Conservation (phyloP, 2,113 vertebrate genomes). For the Climacteris rufus region DNA sequence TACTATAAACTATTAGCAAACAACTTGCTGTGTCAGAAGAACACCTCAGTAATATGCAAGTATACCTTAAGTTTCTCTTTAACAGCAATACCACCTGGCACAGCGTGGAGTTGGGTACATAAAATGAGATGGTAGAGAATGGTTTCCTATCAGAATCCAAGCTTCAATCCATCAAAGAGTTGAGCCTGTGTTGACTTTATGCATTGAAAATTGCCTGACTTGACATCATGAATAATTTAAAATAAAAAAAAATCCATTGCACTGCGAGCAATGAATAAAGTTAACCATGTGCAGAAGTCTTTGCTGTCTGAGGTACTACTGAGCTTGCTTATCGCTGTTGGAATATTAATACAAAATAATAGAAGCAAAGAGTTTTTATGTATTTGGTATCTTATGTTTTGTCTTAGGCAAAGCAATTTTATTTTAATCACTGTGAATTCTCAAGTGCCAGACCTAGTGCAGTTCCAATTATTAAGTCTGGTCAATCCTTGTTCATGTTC, state of each 20-base stretch:
- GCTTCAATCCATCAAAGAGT: background rate
- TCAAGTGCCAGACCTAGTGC: slow-evolving; percentile 47
- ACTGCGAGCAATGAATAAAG: background rate
- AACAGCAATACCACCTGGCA: slow-evolving; percentile 31
- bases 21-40: background rate
- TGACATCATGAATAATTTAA: background rate
- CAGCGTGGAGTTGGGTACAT: background rate
- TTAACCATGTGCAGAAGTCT: background rate
- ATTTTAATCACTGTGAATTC: slow-evolving; percentile 64
- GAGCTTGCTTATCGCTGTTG: slow-evolving; percentile 25
- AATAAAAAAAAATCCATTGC: background rate
- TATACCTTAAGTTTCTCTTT: background rate
- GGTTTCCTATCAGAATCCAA: background rate
- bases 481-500: slow-evolving; percentile 11
- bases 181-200: slow-evolving; percentile 29
- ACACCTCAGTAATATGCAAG: background rate
- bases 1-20: background rate
- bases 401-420: slow-evolving; percentile 42
- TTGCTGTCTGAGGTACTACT: slow-evolving; percentile 60
- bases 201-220: background rate
- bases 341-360: slow-evolving; percentile 22
- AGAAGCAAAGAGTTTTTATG: slow-evolving; percentile 8
- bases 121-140: background rate
- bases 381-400: slow-evolving; percentile 34
- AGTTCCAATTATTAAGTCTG: slow-evolving; percentile 43